Base-by-base conservation (phyloP, 2,113 vertebrate genomes). In the Equus przewalskii region DNA sequence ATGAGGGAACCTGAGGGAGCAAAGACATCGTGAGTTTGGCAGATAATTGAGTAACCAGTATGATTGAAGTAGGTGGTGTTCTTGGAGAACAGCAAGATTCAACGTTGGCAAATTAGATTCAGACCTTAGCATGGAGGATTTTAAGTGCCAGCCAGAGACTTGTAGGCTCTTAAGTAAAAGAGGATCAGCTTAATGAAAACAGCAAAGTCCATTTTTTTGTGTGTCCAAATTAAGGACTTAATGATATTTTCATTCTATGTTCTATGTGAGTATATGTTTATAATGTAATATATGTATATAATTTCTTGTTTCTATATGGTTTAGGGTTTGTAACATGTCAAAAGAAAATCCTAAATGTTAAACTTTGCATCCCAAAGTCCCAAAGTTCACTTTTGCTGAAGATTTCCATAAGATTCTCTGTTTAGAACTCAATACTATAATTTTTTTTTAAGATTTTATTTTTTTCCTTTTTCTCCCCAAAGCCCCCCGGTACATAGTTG, bases 351-450 rank as follows among this genome's bases (percentile, higher is more conserved):
- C 9, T 69, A 46, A 72, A 78, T 84, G 70, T 67, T 96, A 89
- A 96, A 83, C 41, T 89, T 91, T 79, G 30, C 46, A 84, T 89
- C 10, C 65, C 41, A 58, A 91, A 80, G n/a, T 89, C 64, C 58
- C 24, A 60, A 60, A 83, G 64, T 92, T 75, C 70, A 94, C 56
- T 89, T 94, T 85, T 80, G 56, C 78, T 89, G 16, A 72, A 51
- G 36, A 80, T 65, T 92, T 91, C 60, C 70, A 7, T 91, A 72
- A 87, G 36, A 79, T 56, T 75, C 54, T 92, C 70, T 83, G 36
- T 83, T 65, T 84, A 76, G 56, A 91, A 56, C 26, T 33, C 67
- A 86, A 21, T 87, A 28, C n/a, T 67, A 44, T 72, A 72, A 51
- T 75, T 62, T 69, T 41, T 41, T 41, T 41, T 41, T 41, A 41